Evolutionary conservation across 2,888 invertebrate genomes (phyloP).

Genomic region (Athalia rosae): DNA sequence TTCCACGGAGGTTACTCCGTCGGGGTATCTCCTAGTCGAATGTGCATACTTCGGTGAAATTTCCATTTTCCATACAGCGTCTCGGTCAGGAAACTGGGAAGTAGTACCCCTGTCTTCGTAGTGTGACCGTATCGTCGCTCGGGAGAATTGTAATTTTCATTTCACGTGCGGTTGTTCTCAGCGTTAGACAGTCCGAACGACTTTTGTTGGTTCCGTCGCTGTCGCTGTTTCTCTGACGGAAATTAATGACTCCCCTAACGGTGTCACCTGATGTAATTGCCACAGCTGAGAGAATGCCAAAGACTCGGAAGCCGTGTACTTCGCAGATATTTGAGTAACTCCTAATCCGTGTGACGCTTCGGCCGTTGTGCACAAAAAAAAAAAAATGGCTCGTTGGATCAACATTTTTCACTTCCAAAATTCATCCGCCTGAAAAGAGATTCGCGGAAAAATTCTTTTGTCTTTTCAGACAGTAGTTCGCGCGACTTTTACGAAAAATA

Average conservation of each 20-base stretch:
- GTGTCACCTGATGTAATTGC: constrained; percentile 27
- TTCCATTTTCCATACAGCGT: constrained; percentile 15
- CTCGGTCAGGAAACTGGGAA: background rate
- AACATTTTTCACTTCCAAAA: background rate
- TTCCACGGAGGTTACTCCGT: background rate
- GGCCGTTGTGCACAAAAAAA: background rate
- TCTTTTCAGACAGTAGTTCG: no score
- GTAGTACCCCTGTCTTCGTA: no score
- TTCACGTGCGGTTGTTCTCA: constrained; percentile 19
- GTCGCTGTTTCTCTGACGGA: constrained; percentile 31
- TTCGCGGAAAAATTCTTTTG: no score
- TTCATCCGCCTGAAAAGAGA: background rate
- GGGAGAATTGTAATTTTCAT: constrained; percentile 37
- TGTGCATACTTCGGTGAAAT: constrained; percentile 10
- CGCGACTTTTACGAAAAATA: no score
- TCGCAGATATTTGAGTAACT: constrained; percentile 4
- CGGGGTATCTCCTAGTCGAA: background rate
- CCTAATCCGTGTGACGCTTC: background rate
- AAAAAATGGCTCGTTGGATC: background rate
- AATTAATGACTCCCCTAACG: constrained; percentile 36
- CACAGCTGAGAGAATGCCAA: constrained; percentile 14
- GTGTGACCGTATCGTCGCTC: background rate
- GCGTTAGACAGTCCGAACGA: constrained; percentile 20
- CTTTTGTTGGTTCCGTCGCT: no score
- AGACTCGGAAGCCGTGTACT: background rate